phyloP scores from a whole-genome alignment of 2,888 invertebrate genomes.

The Romanomermis culicivorax region DNA sequence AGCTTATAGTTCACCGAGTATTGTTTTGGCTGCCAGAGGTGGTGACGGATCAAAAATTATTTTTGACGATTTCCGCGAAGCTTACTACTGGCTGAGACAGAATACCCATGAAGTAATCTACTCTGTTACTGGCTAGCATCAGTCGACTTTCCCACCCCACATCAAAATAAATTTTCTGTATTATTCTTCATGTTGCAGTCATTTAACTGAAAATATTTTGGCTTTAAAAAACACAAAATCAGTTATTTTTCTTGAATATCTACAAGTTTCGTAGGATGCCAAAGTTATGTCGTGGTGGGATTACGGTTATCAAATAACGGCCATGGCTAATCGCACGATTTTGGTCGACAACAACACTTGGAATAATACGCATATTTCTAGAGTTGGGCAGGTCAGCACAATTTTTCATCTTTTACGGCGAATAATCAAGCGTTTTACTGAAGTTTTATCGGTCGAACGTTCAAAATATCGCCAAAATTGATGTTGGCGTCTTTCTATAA shows the following conservation, averaged over 20 bases:
- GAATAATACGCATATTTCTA: conserved; percentile 96
- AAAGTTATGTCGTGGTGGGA: conserved; percentile 99
- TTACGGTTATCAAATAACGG: conserved; percentile 89
- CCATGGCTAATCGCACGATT: conserved; percentile 94
- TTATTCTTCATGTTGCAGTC: background rate
- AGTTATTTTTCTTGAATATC: background rate
- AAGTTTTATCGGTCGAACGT: too few species aligned
- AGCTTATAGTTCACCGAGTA: conserved; percentile 85
- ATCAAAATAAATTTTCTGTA: background rate
- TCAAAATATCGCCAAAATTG: too few species aligned
- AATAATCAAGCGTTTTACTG: background rate
- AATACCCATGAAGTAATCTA: conserved; percentile 62
- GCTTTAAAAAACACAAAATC: background rate
- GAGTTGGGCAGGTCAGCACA: conserved; percentile 61
- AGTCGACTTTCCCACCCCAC: background rate
- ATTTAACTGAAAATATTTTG: background rate
- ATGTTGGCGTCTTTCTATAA: too few species aligned
- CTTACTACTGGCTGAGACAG: conserved; percentile 93
- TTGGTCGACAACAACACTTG: conserved; percentile 97
- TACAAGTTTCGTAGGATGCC: conserved; percentile 44
- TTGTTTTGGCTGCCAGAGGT: conserved; percentile 45
- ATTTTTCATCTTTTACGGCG: background rate
- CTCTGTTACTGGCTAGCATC: background rate
- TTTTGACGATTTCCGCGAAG: conserved; percentile 95
- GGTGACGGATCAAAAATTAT: conserved; percentile 68